phyloP scores from a whole-genome alignment of 2,113 vertebrate genomes.

The Phasianus colchicus region DNA sequence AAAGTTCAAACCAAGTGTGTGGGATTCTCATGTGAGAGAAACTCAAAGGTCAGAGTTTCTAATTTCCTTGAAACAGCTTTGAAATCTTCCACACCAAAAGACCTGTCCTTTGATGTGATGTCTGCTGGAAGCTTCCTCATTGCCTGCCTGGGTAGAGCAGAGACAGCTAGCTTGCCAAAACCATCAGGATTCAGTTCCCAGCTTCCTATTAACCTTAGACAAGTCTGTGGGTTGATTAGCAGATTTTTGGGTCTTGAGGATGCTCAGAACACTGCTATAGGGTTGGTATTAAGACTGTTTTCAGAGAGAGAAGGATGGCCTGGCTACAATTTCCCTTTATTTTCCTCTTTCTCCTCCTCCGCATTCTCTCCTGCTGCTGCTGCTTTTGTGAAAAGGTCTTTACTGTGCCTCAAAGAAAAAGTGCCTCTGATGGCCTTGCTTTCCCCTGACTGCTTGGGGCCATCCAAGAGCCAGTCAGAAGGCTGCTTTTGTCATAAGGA shows the following conservation, averaged over 20 bases:
- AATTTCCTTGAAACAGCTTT: not conserved
- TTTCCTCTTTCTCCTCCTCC: not conserved
- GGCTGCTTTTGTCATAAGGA: slow-evolving; percentile 28
- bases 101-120: not conserved
- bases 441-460: not conserved
- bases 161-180: not conserved
- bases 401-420: not conserved
- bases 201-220: not conserved
- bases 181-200: not conserved
- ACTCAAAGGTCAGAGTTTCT: not conserved
- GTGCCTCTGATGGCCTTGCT: not conserved
- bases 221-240: not conserved
- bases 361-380: slow-evolving; percentile 19
- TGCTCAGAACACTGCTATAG: not conserved
- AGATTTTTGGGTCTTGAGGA: not conserved
- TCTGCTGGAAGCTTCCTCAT: not conserved
- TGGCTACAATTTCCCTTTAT: not conserved
- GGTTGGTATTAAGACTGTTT: not conserved
- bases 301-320: not conserved
- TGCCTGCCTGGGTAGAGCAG: not conserved
- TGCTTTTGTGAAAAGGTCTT: slow-evolving; percentile 17
- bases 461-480: not conserved
- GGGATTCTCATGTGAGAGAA: not conserved
- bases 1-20: not conserved
- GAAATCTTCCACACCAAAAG: not conserved